These are phyloP conservation scores for Dunckerocampus dactyliophorus DNA, from an alignment of 2,113 vertebrate genomes.

Conservation along the genomic window DNA sequence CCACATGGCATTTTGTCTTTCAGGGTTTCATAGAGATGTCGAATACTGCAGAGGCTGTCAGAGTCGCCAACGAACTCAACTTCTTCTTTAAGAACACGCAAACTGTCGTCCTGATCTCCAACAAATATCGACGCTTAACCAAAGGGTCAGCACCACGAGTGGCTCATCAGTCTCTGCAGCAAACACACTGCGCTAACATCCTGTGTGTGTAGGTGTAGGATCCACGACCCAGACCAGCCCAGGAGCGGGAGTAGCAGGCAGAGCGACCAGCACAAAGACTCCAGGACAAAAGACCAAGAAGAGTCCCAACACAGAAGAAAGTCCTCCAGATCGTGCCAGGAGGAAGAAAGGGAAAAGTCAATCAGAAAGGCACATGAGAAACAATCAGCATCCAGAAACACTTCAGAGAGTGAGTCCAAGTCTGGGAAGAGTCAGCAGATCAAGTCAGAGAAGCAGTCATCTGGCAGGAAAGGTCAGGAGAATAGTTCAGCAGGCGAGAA, in stretches of 20 bases:
- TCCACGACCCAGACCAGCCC: background rate
- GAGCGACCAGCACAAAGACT: background rate
- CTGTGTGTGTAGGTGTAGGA: slow-evolving; percentile 18
- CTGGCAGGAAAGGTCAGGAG: background rate
- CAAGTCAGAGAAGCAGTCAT: slow-evolving; percentile 1
- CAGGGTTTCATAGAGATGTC: slow-evolving; percentile 67
- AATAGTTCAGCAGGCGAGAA: background rate
- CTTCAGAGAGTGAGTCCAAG: background rate
- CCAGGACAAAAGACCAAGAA: background rate
- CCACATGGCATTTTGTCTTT: slow-evolving; percentile 6
- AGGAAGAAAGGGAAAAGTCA: background rate
- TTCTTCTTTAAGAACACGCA: slow-evolving; percentile 13
- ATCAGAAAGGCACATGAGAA: background rate
- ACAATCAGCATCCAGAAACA: background rate
- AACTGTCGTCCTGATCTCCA: slow-evolving; percentile 35
- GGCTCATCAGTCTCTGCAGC: rapidly evolving
- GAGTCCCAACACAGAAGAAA: background rate
- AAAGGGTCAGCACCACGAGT: slow-evolving; percentile 42
- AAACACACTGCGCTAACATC: background rate
- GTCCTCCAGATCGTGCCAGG: background rate
- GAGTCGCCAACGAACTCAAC: slow-evolving; percentile 21
- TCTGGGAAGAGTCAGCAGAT: background rate
- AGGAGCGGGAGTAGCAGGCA: background rate
- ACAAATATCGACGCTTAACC: slow-evolving; percentile 39
- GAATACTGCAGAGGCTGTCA: slow-evolving; percentile 37